phyloP scores from a whole-genome alignment of 1,140 invertebrate species.

The Uloborus diversus region DNA sequence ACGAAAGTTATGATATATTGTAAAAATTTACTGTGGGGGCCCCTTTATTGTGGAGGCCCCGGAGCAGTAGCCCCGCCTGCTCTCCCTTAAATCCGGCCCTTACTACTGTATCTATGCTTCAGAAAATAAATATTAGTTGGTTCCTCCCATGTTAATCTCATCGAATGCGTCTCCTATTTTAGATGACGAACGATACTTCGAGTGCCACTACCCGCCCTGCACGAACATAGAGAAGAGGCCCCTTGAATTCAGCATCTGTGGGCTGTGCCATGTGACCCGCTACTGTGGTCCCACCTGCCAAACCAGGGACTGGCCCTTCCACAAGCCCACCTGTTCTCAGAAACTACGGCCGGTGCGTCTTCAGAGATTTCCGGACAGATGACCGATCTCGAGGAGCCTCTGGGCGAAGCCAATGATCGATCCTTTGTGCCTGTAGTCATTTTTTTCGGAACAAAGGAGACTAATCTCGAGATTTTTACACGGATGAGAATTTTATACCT shows the following conservation, averaged over 20 bases:
- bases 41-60: too few species aligned
- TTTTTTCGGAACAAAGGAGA: neutral
- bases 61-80: too few species aligned
- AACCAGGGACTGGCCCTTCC: slow-evolving; percentile 69
- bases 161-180: too few species aligned
- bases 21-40: too few species aligned
- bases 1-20: too few species aligned
- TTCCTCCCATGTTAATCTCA: too few species aligned
- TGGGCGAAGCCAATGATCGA: neutral
- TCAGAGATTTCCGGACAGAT: slow-evolving; percentile 64
- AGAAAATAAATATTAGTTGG: too few species aligned
- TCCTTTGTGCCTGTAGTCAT: neutral
- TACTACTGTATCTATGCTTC: too few species aligned
- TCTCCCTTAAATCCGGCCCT: too few species aligned
- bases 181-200: slow-evolving; percentile 68
- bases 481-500: neutral
- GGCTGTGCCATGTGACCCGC: slow-evolving; percentile 69
- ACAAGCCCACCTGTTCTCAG: slow-evolving; percentile 68
- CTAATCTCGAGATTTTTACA: neutral
- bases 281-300: slow-evolving; percentile 70
- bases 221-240: slow-evolving; percentile 70
- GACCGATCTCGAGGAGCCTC: neutral
- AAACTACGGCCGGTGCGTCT: slow-evolving; percentile 61
- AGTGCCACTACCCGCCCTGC: slow-evolving; percentile 71
- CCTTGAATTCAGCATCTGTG: slow-evolving; percentile 71